Conservation (phyloP, 2,113 vertebrate species). For the Siniperca knerii region DNA sequence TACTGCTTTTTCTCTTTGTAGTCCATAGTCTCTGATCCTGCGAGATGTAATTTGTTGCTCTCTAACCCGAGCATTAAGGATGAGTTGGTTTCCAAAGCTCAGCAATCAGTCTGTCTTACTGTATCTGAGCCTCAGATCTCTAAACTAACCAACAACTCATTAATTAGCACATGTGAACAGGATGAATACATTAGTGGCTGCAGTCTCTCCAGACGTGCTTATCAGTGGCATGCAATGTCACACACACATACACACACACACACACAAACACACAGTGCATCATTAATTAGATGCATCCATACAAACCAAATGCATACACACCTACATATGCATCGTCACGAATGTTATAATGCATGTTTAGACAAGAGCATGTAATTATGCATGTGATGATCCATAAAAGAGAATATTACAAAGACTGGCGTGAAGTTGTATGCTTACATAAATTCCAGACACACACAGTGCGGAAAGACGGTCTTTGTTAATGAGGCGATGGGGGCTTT, state of each 20-base stretch:
- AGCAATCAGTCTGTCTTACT: background rate
- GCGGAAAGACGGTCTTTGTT: background rate
- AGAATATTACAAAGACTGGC: background rate
- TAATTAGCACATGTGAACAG: slow-evolving; percentile 14
- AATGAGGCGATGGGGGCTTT: background rate
- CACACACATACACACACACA: background rate
- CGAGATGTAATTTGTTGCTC: slow-evolving; percentile 28
- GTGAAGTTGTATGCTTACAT: background rate
- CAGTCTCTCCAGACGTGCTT: background rate
- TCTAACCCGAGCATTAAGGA: slow-evolving; percentile 13
- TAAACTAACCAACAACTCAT: slow-evolving; percentile 15
- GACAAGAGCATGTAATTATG: background rate
- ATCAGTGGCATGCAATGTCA: background rate
- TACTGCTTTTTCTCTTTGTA: slow-evolving; percentile 27
- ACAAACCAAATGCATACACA: background rate
- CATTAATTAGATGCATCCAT: background rate
- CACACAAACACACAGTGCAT: background rate
- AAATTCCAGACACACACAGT: background rate
- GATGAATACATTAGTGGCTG: background rate
- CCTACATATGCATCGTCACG: background rate
- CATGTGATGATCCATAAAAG: background rate
- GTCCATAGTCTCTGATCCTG: slow-evolving; percentile 17
- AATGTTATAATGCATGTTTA: background rate
- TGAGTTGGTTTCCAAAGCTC: slow-evolving; percentile 16
- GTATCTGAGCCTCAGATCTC: slow-evolving; percentile 21